Base-by-base conservation (phyloP, 2,113 vertebrate species). In the Coryphaenoides rupestris region DNA sequence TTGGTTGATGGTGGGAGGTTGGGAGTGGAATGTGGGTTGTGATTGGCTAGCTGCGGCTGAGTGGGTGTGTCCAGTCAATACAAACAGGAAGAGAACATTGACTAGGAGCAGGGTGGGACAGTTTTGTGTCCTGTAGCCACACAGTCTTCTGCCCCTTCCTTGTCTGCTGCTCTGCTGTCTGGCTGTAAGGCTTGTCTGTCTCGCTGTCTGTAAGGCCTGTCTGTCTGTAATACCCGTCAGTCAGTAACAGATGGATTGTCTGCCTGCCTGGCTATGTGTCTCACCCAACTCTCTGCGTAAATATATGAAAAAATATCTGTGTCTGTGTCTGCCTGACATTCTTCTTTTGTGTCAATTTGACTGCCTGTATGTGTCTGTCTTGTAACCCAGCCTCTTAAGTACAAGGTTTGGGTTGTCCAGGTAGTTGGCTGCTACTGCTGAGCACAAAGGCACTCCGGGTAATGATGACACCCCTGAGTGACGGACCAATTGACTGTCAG, bases 31-130 rank as follows among this genome's bases (percentile, higher is more conserved):
- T 62, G 66, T 66, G n/a, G 65, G 49, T 70, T 66, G 77, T 77
- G 77, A 73, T 80, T 57, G 77, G 72, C 24, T 63, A 45, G 60
- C 63, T 69, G 28, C 54, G 28, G 46, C 56, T 21, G 72, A 61
- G 33, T 9, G 1, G 75, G 24, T 40, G 47, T 21, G 19, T 56
- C 60, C 33, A 72, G 81, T 76, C 78, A 83, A 82, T 68, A 77
- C 84, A 79, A 81, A 88, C 91, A 94, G 93, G 93, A 95, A 93
- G 79, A 72, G 76, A 61, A 79, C 75, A 81, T 86, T 93, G 90
- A 93, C 89, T 93, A 86, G 87, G 85, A 79, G 74, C 88, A 86
- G 94, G 93, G 92, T 89, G 93, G 90, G 91, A 80, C 90, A 80
- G 86, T 92, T 94, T 55, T 69, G 15, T 55, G 61, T 26, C 45